Conservation (phyloP, 1,140 invertebrate genomes). For the Drosophila insularis region DNA sequence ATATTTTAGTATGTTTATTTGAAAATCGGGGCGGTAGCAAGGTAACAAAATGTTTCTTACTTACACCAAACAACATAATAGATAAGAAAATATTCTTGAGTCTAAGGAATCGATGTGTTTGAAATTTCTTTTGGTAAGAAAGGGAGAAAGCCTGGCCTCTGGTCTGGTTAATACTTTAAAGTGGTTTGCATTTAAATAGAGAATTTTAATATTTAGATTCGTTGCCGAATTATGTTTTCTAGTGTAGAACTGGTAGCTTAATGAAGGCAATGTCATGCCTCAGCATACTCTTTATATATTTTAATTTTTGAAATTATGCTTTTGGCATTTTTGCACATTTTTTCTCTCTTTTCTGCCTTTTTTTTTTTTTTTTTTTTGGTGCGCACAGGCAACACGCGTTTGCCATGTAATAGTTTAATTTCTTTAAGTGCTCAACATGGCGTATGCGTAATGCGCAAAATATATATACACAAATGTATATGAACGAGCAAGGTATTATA, state of each 20-base stretch:
- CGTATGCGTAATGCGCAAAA: constrained; percentile 58
- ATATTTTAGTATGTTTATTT: constrained; percentile 23
- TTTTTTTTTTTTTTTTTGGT: constrained; percentile 51
- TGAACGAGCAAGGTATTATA: neutral
- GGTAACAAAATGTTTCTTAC: constrained; percentile 32
- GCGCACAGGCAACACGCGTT: constrained; percentile 27
- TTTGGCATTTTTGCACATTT: constrained; percentile 52
- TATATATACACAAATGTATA: neutral
- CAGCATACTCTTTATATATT: neutral
- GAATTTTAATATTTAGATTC: too few species aligned
- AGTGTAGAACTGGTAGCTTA: too few species aligned
- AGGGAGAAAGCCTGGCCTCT: too few species aligned
- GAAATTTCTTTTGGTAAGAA: too few species aligned
- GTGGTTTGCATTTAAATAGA: too few species aligned
- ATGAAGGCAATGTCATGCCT: too few species aligned
- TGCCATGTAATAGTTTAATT: constrained; percentile 62
- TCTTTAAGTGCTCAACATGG: constrained; percentile 67
- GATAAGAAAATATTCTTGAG: constrained; percentile 12
- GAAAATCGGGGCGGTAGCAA: constrained; percentile 58
- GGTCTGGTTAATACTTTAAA: too few species aligned
- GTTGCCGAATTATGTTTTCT: too few species aligned
- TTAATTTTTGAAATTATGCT: constrained; percentile 17
- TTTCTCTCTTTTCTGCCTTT: constrained; percentile 42
- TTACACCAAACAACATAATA: constrained; percentile 45
- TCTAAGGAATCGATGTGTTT: neutral